These are phyloP conservation scores for Pseudococcus longispinus DNA, from an alignment of 2,888 invertebrate genomes.

Conservation along the genomic window DNA sequence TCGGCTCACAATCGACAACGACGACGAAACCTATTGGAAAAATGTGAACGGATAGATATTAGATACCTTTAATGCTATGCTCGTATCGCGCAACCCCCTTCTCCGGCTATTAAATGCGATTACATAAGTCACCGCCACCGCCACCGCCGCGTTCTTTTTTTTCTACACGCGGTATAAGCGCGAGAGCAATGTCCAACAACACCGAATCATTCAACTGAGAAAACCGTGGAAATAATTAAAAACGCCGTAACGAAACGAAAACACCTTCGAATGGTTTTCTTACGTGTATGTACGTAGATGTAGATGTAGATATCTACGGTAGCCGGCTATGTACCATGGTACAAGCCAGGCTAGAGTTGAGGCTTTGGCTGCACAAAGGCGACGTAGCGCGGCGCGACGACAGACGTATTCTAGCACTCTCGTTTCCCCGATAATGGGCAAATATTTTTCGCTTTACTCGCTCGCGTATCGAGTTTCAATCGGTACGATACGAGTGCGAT, in stretches of 20 bases:
- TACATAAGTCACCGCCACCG: neutral
- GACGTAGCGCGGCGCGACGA: neutral
- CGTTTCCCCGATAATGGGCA: neutral
- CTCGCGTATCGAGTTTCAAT: neutral
- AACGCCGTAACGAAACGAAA: slow-evolving; percentile 52
- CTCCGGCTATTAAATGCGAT: slow-evolving; percentile 1
- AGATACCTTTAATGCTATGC: neutral
- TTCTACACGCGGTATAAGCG: neutral
- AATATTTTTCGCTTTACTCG: neutral
- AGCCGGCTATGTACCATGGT: neutral
- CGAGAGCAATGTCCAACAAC: slow-evolving; percentile 34
- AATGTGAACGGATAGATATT: slow-evolving; percentile 19
- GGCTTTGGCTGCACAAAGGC: neutral
- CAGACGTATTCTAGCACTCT: neutral
- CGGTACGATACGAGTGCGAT: neutral
- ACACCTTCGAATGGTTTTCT: slow-evolving; percentile 50
- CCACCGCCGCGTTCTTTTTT: neutral
- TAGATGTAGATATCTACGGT: neutral
- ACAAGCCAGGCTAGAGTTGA: neutral
- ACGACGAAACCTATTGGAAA: neutral
- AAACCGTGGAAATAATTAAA: slow-evolving; percentile 54
- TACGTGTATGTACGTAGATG: neutral
- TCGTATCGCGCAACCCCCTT: slow-evolving; percentile 1
- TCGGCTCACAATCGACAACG: neutral
- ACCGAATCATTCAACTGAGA: slow-evolving; percentile 50